Base-by-base conservation (phyloP, 2,888 invertebrate species). In the Amphiduros pacificus region DNA sequence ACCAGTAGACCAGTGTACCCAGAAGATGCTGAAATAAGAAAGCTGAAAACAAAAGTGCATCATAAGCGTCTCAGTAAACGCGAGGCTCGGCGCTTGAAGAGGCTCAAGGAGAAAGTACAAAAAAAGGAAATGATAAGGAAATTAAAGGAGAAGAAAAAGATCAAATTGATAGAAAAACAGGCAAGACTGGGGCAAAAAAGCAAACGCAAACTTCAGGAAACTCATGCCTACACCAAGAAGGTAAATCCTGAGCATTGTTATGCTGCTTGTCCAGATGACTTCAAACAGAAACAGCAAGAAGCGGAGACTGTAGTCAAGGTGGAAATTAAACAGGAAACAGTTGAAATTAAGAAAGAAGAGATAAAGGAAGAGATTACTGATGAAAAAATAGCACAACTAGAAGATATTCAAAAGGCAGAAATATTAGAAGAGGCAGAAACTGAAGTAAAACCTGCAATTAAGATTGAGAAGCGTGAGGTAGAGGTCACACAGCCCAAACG, bases 171-270 rank as follows among this genome's bases (percentile, higher is more conserved):
- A 14, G 27, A 55, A 20, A 26, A 31, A 2, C n/a, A 41, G 32
- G 41, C 36, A 20, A 57, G 14, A 2, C n/a, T 29, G 2, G 40
- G 22, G 2, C 48, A 14, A 5, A 57, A 57, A 20, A 31, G 44
- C 14, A 49, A 49, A 27, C 59, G 28, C 14, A 53, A 49, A 27
- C 28, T 36, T 28, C 54, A 48, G 27, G 54, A 51, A 29, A 59
- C 36, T 9, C 32, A 50, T 14, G 54, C 57, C 11, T 44, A 28
- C 26, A 51, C 22, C 2, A 44, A 58, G 26, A 57, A 61, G 24
- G 31, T 56, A 26, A 62, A 55, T 28, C 61, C 29, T 24, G 65
- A 65, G 40, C 65, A 65, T 41, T 62, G 65, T 53, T 65, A 65
- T 28, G 65, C 65, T 11, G 51, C 60, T 2, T 54, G 53, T 26